A percentile compares a stretch with the other conserved stretches of the same genome.
These are phyloP conservation scores for Carposina sasakii DNA, from an alignment of 1,140 invertebrate species.

Conservation along the genomic window DNA sequence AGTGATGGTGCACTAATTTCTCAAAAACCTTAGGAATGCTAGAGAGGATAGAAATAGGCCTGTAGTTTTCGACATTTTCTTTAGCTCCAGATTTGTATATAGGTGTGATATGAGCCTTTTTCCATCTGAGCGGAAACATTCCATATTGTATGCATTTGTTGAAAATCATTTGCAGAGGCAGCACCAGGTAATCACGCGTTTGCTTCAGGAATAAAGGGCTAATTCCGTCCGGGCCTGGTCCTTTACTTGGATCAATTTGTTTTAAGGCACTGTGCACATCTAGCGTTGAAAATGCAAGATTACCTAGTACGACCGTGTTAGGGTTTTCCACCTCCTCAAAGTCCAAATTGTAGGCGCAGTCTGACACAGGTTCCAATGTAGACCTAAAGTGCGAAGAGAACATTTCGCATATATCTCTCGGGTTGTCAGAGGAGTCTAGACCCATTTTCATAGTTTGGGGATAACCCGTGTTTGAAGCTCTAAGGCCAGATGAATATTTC, in stretches of 20 bases:
- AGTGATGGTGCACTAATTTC: slow-evolving; percentile 67
- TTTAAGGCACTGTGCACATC: not conserved
- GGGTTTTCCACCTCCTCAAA: no score
- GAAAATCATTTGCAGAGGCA: not conserved
- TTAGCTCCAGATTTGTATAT: not conserved
- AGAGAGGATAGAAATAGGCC: slow-evolving; percentile 1
- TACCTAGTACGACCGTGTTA: no score
- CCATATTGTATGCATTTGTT: not conserved
- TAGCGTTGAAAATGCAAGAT: not conserved
- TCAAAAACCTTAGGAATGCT: slow-evolving; percentile 1
- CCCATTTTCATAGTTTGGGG: not conserved
- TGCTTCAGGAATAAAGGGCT: not conserved
- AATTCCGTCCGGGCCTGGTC: not conserved
- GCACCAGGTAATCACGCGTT: not conserved
- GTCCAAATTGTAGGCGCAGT: no score
- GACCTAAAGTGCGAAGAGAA: not conserved
- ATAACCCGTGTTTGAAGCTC: not conserved
- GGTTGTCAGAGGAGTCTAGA: not conserved
- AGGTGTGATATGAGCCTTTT: not conserved
- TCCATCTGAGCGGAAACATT: not conserved
- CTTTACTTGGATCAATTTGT: not conserved
- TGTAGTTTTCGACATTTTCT: slow-evolving; percentile 1
- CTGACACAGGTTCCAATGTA: not conserved
- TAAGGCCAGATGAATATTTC: not conserved
- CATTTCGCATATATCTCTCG: no score